Evolutionary conservation across 2,113 vertebrate genomes (phyloP).

Genomic region (Oncorhynchus mykiss): DNA sequence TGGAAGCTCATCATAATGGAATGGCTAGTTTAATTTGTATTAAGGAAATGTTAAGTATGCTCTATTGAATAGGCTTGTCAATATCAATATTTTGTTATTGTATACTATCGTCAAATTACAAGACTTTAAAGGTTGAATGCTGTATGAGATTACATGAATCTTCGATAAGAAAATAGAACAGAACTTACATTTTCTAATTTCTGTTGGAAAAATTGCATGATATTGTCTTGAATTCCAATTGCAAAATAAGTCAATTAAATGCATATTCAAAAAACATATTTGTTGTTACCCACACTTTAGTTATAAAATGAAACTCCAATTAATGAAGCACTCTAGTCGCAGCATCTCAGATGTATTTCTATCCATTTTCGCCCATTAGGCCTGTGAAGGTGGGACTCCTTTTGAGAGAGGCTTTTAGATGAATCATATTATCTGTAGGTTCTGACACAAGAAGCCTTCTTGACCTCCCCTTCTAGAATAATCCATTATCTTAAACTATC

Average conservation of each 20-base stretch:
- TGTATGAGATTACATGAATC: constrained; percentile 46
- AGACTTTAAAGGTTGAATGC: constrained; percentile 62
- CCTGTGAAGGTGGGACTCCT: constrained; percentile 86
- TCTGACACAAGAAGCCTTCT: constrained; percentile 92
- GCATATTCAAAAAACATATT: constrained; percentile 65
- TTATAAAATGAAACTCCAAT: constrained; percentile 62
- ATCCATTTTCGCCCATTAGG: constrained; percentile 88
- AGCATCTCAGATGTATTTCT: constrained; percentile 79
- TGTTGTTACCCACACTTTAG: constrained; percentile 58
- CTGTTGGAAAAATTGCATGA: constrained; percentile 36
- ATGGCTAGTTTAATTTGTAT: constrained; percentile 57
- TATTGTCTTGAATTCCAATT: constrained; percentile 31
- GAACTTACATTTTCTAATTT: constrained; percentile 42
- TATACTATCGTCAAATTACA: constrained; percentile 46
- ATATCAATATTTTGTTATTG: constrained; percentile 47
- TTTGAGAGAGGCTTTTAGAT: constrained; percentile 99
- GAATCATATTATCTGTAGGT: constrained; percentile 99
- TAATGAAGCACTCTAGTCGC: constrained; percentile 65
- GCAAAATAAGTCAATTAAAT: constrained; percentile 64
- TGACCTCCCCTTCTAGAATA: constrained; percentile 99
- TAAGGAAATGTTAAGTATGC: constrained; percentile 71
- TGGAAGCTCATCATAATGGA: constrained; percentile 52
- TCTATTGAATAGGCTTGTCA: constrained; percentile 50
- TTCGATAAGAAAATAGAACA: background rate
- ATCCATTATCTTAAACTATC: constrained; percentile 99